Evolutionary conservation across 2,113 vertebrate species (phyloP), one percentile per base, ranked within the genome.

Genomic region (Antennarius striatus): DNA sequence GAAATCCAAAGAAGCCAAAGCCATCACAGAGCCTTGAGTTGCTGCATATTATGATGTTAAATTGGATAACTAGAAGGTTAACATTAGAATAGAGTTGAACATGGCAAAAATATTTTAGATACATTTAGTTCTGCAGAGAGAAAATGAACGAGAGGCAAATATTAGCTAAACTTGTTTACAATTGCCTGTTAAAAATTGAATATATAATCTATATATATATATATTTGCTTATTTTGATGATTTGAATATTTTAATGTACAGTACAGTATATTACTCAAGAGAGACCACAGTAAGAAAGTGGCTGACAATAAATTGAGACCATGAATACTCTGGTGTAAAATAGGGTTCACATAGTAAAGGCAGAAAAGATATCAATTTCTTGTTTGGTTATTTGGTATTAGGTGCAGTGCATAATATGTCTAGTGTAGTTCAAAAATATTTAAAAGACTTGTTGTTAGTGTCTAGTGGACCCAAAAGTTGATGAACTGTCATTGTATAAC

Each of bases 101-200:
- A 40, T 40, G 39, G 5, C 39, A 7, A 40, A 40, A 40, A 40
- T 7, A 7, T 40, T 40, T 6, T 40, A 7, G 39, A 10, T 6
- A 40, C 10, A 10, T 40, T 40, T 40, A 10, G 11, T 3, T 43
- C 32, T 36, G 32, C 32, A 56, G 16, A 45, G 16, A 47, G 9
- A 55, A 53, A n/a, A 15, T 56, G 5, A 65, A 48, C 52, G 6
- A 65, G 40, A 65, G 40, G 42, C 42, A 43, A 43, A 10, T 42
- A 22, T 3, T 3, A 11, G 12, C 12, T 15, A 15, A 14, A 13
- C 50, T 55, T 66, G 66, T 63, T 69, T 77, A 60, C 67, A 59
- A 10, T 30, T 48, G 5, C 28, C 51, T 54, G 39, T 57, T 16
- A 64, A 40, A 61, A 69, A 63, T 72, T 79, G 63, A 51, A 73